Percentiles rank a stretch among this genome's conserved stretches.
These are phyloP conservation scores for Hipparchia semele DNA, from an alignment of 2,888 invertebrate species.

Conservation along the genomic window DNA sequence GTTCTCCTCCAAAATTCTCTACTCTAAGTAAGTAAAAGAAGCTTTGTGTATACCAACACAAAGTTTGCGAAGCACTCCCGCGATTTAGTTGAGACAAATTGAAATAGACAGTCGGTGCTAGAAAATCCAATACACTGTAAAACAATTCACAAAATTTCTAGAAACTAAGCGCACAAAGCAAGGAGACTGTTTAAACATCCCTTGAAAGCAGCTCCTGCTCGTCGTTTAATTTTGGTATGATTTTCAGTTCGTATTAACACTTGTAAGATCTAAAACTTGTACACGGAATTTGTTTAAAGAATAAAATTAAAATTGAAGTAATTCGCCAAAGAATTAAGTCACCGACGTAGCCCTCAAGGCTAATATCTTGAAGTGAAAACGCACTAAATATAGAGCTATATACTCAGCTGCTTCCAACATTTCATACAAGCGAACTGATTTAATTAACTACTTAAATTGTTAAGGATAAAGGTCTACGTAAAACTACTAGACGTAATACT, in stretches of 20 bases:
- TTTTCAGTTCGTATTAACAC: neutral
- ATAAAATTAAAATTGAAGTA: too few relatives aligned
- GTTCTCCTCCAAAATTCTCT: neutral
- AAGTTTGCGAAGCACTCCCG: constrained; percentile 18
- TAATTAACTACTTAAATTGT: too few relatives aligned
- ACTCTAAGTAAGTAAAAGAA: constrained; percentile 3
- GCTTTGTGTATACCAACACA: constrained; percentile 9
- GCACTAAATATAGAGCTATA: too few relatives aligned
- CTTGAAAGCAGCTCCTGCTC: neutral
- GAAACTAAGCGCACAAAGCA: neutral
- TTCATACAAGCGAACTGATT: too few relatives aligned
- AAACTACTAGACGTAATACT: too few relatives aligned
- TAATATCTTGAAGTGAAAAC: too few relatives aligned
- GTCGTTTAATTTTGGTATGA: neutral
- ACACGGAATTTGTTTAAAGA: too few relatives aligned
- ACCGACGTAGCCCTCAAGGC: too few relatives aligned
- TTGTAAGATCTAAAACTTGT: too few relatives aligned
- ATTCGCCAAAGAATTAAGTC: too few relatives aligned
- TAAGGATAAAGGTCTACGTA: too few relatives aligned
- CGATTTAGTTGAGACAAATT: constrained; percentile 23
- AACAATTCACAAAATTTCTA: constrained; percentile 17
- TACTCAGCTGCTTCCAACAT: too few relatives aligned
- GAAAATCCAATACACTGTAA: constrained; percentile 10
- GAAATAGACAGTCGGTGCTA: constrained; percentile 10
- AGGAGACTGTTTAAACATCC: neutral